phyloP scores from a whole-genome alignment of 2,113 vertebrate species.

The Misgurnus mizolepis region DNA sequence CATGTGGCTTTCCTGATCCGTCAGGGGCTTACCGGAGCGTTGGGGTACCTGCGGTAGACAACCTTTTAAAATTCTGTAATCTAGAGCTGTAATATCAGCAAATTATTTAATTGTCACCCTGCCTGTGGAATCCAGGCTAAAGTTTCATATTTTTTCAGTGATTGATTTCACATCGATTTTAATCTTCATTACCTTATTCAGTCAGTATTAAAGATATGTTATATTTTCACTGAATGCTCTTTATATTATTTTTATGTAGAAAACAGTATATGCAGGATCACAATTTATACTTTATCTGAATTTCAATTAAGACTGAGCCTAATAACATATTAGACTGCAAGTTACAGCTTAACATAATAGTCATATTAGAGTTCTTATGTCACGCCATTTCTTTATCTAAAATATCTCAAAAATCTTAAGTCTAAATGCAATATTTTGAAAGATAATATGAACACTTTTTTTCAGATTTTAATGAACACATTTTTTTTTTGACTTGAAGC shows the following conservation, averaged over 20 bases:
- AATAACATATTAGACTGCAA: not conserved
- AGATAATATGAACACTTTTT: not conserved
- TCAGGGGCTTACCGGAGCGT: not conserved
- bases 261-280: not conserved
- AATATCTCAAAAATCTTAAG: not conserved
- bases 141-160: too few relatives aligned
- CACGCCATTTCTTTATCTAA: too few relatives aligned
- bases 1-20: not conserved
- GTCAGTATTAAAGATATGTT: too few relatives aligned
- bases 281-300: not conserved
- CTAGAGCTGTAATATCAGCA: not conserved
- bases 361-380: too few relatives aligned
- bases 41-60: not conserved
- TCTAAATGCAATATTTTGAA: not conserved
- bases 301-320: not conserved
- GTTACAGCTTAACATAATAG: not conserved
- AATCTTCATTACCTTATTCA: too few relatives aligned
- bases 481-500: too few relatives aligned
- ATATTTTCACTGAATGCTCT: too few relatives aligned
- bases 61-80: not conserved
- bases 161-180: too few relatives aligned
- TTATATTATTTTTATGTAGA: too few relatives aligned
- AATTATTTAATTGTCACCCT: too few relatives aligned
- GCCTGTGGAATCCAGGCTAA: too few relatives aligned
- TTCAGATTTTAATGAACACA: too few relatives aligned